Conservation (phyloP, 2,888 invertebrate genomes). For the Yponomeuta cagnagella region DNA sequence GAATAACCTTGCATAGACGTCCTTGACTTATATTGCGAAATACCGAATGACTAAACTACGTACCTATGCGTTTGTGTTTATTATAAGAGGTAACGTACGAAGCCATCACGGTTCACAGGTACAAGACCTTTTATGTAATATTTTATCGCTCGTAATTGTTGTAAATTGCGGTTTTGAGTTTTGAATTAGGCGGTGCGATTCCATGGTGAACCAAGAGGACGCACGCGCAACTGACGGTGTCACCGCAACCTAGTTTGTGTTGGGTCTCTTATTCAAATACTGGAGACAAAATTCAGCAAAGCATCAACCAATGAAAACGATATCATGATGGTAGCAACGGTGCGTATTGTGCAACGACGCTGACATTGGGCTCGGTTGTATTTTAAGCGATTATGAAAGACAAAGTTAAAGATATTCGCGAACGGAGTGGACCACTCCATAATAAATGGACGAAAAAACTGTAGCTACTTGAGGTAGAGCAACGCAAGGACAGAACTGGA, state of each 20-base stretch:
- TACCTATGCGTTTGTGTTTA: background rate
- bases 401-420: slow-evolving; percentile 2
- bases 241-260: slow-evolving; percentile 13
- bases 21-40: slow-evolving; percentile 49
- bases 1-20: slow-evolving; percentile 58
- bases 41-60: background rate
- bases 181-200: slow-evolving; percentile 28
- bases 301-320: background rate
- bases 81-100: background rate
- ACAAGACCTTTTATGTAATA: slow-evolving; percentile 15
- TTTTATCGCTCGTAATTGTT: slow-evolving; percentile 28
- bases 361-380: slow-evolving; percentile 11
- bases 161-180: slow-evolving; percentile 45
- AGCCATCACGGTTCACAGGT: background rate
- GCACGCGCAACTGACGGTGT: background rate
- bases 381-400: slow-evolving; percentile 6
- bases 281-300: background rate
- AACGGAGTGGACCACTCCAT: slow-evolving; percentile 4
- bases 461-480: slow-evolving; percentile 20
- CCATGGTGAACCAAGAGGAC: slow-evolving; percentile 25
- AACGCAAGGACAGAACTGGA: slow-evolving; percentile 35
- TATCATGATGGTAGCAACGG: background rate
- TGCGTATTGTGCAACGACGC: slow-evolving; percentile 9
- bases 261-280: slow-evolving; percentile 38
- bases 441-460: slow-evolving; percentile 23